These are phyloP conservation scores for Tipula confusa DNA, from an alignment of 2,888 invertebrate species.

Conservation along the genomic window DNA sequence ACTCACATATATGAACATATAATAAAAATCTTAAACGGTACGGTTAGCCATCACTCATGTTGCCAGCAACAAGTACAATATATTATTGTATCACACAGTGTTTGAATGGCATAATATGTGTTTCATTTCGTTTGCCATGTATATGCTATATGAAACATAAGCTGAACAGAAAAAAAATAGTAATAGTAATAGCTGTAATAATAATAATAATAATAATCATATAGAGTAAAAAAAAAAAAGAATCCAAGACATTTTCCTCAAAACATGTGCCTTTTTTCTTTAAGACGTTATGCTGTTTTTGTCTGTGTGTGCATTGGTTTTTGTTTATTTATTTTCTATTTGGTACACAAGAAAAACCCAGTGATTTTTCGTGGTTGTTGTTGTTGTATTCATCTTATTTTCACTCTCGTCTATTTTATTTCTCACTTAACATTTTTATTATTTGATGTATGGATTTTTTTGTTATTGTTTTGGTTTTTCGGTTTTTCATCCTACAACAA, in stretches of 20 bases:
- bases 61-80: constrained; percentile 20
- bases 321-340: neutral
- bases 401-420: neutral
- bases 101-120: neutral
- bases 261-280: neutral
- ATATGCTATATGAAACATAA: neutral
- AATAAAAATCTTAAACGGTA: constrained; percentile 16
- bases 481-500: no score
- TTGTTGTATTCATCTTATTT: neutral
- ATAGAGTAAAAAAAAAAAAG: neutral
- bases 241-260: neutral
- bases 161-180: neutral
- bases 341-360: neutral
- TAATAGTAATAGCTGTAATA: neutral
- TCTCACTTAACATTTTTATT: neutral
- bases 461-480: no score
- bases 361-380: neutral
- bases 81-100: constrained; percentile 25
- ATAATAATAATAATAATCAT: constrained; percentile 12
- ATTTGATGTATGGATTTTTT: neutral
- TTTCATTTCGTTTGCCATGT: neutral
- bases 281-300: neutral
- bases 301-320: neutral
- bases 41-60: constrained; percentile 25
- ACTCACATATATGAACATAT: neutral